A percentile compares a stretch with the other conserved stretches of the same genome.
These are phyloP conservation scores for Minunthozetes semirufus DNA, from an alignment of 2,888 invertebrate genomes.

Conservation along the genomic window DNA sequence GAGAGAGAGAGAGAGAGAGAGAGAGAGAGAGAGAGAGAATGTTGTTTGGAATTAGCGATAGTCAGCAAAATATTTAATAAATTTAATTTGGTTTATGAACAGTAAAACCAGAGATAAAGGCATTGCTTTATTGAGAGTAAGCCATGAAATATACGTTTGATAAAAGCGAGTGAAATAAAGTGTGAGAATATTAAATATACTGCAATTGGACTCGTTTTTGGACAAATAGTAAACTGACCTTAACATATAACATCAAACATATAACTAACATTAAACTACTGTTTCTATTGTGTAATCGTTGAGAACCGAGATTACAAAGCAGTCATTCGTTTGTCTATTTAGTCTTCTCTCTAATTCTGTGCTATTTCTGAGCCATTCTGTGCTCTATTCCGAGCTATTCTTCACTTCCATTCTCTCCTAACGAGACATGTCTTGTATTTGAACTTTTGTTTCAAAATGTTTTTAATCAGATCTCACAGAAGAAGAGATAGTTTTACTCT, in stretches of 20 bases:
- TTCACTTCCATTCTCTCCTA: neutral
- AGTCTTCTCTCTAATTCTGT: neutral
- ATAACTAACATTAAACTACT: neutral
- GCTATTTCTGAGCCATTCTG: no score
- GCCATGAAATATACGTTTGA: neutral
- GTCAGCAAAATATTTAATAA: neutral
- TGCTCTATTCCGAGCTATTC: no score
- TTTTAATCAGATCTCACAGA: conserved; percentile 17
- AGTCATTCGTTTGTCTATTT: neutral
- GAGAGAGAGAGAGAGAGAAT: neutral
- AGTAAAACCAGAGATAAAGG: neutral
- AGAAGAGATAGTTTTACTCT: neutral
- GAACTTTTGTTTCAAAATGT: neutral
- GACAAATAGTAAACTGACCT: neutral
- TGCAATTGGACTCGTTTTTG: neutral
- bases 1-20: neutral
- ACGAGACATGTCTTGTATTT: conserved; percentile 8
- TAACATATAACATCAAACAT: no score
- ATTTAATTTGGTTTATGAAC: neutral
- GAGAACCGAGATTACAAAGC: neutral
- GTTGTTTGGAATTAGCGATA: neutral
- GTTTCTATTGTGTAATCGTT: neutral
- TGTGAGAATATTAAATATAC: neutral
- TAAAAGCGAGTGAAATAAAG: neutral
- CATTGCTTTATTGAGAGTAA: neutral